Evolutionary conservation across 1,140 invertebrate species (phyloP).

Genomic region (Ephestia elutella): DNA sequence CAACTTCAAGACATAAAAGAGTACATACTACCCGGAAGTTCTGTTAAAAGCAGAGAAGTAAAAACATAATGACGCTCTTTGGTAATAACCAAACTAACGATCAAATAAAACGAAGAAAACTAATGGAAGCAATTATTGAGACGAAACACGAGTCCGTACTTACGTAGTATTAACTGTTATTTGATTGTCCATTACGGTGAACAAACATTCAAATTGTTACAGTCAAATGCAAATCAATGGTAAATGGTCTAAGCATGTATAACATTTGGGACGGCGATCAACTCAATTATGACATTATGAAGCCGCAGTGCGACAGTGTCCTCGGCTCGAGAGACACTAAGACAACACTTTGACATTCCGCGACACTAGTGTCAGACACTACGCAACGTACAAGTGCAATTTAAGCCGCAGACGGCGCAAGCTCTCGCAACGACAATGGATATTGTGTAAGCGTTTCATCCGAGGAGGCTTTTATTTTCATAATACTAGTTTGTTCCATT

Average conservation of each 20-base stretch:
- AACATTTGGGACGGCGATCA: constrained; percentile 21
- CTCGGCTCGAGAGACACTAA: background rate
- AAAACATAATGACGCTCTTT: too few species aligned
- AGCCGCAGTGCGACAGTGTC: constrained; percentile 6
- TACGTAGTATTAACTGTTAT: background rate
- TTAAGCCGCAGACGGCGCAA: background rate
- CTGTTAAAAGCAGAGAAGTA: too few species aligned
- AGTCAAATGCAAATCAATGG: constrained; percentile 1
- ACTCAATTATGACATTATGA: constrained; percentile 19
- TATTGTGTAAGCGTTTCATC: background rate
- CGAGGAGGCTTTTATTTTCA: background rate
- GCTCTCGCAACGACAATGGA: background rate
- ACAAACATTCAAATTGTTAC: background rate
- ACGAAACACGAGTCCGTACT: background rate
- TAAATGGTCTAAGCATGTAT: constrained; percentile 20
- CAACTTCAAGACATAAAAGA: background rate
- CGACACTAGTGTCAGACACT: background rate
- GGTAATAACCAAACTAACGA: background rate
- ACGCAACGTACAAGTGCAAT: background rate
- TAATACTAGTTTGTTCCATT: background rate
- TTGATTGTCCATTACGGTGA: background rate
- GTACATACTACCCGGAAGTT: background rate
- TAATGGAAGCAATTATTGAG: background rate
- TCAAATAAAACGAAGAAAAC: background rate
- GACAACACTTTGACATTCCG: background rate